Conservation (phyloP, 2,113 vertebrate genomes). For the Montifringilla adamsi region DNA sequence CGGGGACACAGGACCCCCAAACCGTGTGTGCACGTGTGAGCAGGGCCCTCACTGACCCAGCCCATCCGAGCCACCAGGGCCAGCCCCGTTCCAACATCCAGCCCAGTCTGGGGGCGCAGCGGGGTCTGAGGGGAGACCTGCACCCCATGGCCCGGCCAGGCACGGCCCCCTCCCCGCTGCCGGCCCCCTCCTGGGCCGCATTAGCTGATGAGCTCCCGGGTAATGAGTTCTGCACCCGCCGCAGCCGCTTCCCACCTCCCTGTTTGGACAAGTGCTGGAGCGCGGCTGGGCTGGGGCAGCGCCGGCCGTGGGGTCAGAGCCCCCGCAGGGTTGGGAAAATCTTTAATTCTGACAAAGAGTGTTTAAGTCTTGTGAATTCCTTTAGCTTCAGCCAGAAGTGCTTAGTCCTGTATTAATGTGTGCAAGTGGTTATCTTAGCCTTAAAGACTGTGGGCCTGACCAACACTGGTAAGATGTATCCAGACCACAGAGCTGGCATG, state of each 20-base stretch:
- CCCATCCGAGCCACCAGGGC: fast-evolving
- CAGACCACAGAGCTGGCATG: not conserved
- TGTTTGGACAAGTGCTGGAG: slow-evolving; percentile 54
- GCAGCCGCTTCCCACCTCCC: slow-evolving; percentile 21
- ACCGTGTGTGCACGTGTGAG: not conserved
- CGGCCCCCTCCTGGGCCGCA: slow-evolving; percentile 27
- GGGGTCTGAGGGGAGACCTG: fast-evolving
- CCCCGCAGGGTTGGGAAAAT: not conserved
- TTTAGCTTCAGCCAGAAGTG: not conserved
- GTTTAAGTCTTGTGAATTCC: not conserved
- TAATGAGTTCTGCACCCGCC: slow-evolving; percentile 32
- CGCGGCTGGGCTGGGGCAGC: not conserved
- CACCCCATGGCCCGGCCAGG: not conserved
- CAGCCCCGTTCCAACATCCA: fast-evolving
- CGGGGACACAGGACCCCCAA: not conserved
- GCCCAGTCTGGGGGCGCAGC: not conserved
- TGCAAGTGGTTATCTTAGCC: not conserved
- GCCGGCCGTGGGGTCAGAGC: not conserved
- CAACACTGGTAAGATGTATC: fast-evolving
- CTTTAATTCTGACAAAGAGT: not conserved
- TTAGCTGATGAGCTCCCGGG: slow-evolving; percentile 26
- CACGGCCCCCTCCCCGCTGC: not conserved
- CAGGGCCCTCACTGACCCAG: not conserved
- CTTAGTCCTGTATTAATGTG: too few species aligned
- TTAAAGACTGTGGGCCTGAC: not conserved